phyloP scores from a whole-genome alignment of 2,113 vertebrate species.

The Galeopterus variegatus region DNA sequence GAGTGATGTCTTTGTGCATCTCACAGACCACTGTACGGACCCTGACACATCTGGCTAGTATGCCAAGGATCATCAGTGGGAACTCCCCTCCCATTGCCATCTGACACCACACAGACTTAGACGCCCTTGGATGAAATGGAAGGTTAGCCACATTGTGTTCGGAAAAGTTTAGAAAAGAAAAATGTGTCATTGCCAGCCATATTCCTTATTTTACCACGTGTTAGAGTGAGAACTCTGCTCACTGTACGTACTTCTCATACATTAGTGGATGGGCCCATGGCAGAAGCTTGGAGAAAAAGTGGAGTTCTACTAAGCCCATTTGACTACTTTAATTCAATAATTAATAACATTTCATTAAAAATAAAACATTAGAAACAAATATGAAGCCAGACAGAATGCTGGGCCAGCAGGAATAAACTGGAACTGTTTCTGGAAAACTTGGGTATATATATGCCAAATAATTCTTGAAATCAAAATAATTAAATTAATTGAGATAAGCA shows the following conservation, averaged over 20 bases:
- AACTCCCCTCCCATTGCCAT: not conserved
- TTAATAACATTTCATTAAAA: slow-evolving; percentile 20
- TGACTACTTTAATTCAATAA: not conserved
- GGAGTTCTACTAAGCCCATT: not conserved
- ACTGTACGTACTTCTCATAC: not conserved
- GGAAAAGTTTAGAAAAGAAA: not conserved
- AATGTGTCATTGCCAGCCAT: not conserved
- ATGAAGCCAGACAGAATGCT: not conserved
- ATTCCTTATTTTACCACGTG: not conserved
- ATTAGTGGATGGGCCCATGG: not conserved
- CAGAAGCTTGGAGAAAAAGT: not conserved
- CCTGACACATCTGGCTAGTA: not conserved
- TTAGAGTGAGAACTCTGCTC: not conserved
- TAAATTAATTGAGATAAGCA: slow-evolving; percentile 2
- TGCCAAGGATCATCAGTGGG: not conserved
- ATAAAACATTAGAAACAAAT: slow-evolving; percentile 32
- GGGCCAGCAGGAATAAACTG: not conserved
- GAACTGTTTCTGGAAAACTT: not conserved
- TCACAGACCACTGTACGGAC: not conserved
- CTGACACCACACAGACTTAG: not conserved
- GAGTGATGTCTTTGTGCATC: not conserved
- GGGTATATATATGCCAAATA: not conserved
- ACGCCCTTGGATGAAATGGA: not conserved
- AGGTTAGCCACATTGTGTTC: not conserved
- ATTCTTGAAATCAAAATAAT: slow-evolving; percentile 16